Base-by-base conservation (phyloP, 2,888 invertebrate species). In the Pharmacophagus antenor region DNA sequence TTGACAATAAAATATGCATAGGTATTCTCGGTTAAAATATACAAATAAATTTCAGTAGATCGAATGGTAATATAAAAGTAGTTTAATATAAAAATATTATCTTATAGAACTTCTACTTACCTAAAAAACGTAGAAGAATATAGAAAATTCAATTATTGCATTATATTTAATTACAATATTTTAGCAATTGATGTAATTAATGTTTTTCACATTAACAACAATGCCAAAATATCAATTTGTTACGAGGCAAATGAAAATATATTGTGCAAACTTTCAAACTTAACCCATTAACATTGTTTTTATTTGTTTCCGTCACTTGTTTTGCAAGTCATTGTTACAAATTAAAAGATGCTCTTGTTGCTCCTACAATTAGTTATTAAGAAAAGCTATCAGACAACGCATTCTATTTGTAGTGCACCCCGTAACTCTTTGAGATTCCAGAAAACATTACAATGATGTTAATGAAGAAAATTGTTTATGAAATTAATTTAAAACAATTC, bases 291-390 rank as follows among this genome's bases (percentile, higher is more conserved):
- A 76, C 79, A 73, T 71, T 73, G 72, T 76, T 78, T 74, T 74
- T 72, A 69, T 70, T 71, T 67, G 63, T 65, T 68, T 58, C 67
- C 62, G 70, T 65, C 23, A 31, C 55, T 51, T 62, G 58, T 74
- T 74, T 63, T 75, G 84, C 85, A 79, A 84, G 76, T 85, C 85
- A 85, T 80, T 68, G 66, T 56, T 58, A 66, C 77, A 84, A 85
- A 85, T 85, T 54, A 58, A 58, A 42, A 49, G 18, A 42, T 48
- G n/a, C n/a, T 59, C 58, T 54, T 54, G 54, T 49, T 49, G 15
- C 27, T 48, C 17, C 25, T 10, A 41, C 51, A 20, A 47, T 15
- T 37, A 20, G 21, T 1, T 25, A 53, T 58, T 41, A 53, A 58
- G 58, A 41, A 20, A 25, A 6, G 12, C 15, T n/a, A 48, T 18